Evolutionary conservation across 2,797 vertebrate species (phyloP).

Genomic region (Okamejei kenojei): DNA sequence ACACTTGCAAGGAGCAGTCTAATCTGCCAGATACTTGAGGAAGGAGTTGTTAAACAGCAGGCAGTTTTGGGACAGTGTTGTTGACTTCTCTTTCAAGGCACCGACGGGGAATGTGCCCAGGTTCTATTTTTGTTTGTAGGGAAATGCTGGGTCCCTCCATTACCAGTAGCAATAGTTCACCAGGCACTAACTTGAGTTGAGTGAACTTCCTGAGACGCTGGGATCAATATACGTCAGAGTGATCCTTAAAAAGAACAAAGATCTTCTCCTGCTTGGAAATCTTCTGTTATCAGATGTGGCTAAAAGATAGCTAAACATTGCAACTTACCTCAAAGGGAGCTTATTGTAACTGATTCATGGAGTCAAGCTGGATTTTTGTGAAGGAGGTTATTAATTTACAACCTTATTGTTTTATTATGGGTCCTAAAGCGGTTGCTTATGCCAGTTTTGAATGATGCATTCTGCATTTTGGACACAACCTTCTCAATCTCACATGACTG

Average conservation of each 20-base stretch:
- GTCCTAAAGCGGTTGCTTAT: not conserved
- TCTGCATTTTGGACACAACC: not conserved
- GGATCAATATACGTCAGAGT: not conserved
- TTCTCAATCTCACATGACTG: not conserved
- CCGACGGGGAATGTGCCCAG: not conserved
- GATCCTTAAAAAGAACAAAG: not conserved
- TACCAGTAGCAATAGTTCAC: not conserved
- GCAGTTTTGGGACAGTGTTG: not conserved
- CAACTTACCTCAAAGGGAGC: slow-evolving; percentile 23
- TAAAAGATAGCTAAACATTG: slow-evolving; percentile 1
- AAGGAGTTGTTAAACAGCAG: not conserved
- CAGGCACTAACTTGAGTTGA: slow-evolving; percentile 2
- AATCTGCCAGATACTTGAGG: not conserved
- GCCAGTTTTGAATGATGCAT: not conserved
- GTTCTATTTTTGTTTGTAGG: not conserved
- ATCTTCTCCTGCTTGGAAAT: not conserved
- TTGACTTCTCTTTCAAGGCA: not conserved
- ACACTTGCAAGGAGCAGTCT: not conserved
- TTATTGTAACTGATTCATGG: not conserved
- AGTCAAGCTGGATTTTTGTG: no score
- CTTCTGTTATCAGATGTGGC: slow-evolving; percentile 5
- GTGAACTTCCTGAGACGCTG: slow-evolving; percentile 23
- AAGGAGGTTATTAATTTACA: not conserved
- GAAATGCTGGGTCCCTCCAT: not conserved
- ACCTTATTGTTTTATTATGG: not conserved